A percentile compares a stretch with the other conserved stretches of the same genome.
Evolutionary conservation across 2,113 vertebrate species (phyloP).

Genomic region (Melanotaenia duboulayi): DNA sequence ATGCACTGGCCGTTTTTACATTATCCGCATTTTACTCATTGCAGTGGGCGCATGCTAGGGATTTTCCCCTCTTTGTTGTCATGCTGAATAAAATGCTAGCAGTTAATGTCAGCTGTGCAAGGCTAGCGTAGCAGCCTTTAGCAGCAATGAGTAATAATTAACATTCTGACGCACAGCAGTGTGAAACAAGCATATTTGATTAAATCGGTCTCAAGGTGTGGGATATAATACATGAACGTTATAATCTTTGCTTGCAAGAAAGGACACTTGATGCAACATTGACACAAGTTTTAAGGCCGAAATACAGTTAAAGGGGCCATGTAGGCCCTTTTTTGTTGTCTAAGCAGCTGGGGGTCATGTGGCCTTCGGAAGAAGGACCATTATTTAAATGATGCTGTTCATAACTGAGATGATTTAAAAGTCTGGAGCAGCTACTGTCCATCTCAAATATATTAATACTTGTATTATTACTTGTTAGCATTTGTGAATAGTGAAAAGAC

Average conservation of each 20-base stretch:
- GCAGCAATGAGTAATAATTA: slow-evolving; percentile 5
- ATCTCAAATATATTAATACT: too few species aligned
- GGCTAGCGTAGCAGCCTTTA: slow-evolving; percentile 11
- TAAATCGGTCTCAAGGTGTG: fast-evolving
- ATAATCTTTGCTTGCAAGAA: fast-evolving
- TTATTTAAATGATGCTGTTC: too few species aligned
- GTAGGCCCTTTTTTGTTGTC: slow-evolving; percentile 69
- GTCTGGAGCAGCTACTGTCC: too few species aligned
- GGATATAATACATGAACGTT: not conserved
- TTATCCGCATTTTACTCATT: not conserved
- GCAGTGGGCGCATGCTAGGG: not conserved
- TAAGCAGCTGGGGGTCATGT: slow-evolving; percentile 64
- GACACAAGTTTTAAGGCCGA: slow-evolving; percentile 22
- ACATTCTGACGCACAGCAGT: not conserved
- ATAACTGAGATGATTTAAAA: too few species aligned
- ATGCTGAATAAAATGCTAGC: slow-evolving; percentile 42
- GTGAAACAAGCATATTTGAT: not conserved
- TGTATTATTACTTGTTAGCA: not conserved
- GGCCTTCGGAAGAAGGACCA: not conserved
- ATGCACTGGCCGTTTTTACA: fast-evolving
- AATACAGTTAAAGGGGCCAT: slow-evolving; percentile 54
- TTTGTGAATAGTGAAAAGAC: too few species aligned
- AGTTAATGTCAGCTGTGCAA: slow-evolving; percentile 31
- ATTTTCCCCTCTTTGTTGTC: slow-evolving; percentile 9
- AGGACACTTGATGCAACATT: not conserved